Evolutionary conservation across 2,113 vertebrate genomes (phyloP), one percentile per base, ranked within the genome.

Genomic region (Microcebus ravelobensis): DNA sequence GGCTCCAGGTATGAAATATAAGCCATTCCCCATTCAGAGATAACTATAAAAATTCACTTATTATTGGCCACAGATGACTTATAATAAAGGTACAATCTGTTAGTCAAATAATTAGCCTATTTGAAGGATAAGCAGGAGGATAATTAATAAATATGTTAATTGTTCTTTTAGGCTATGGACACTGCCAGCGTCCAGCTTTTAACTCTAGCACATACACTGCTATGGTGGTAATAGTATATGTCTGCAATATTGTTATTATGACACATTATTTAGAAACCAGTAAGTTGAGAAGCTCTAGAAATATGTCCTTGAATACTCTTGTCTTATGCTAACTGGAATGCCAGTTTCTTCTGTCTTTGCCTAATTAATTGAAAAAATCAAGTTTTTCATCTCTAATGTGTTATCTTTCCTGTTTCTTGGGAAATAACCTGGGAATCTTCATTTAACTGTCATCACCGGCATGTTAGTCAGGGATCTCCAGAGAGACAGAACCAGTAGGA

Each of bases 61-160:
- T 39, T 70, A 63, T 31, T 71, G 45, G 63, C 14, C 55, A 84
- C 45, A 82, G 71, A 91, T 42, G 31, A 91, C 45, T 57, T 83
- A 67, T 25, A 79, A 94, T 65, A 36, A 63, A 97, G 23, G 21
- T 48, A 80, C 6, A 71, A 67, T 42, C 15, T 91, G 27, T 42
- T 83, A 55, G 20, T 80, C 76, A 65, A 87, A 61, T 59, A 81
- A 76, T 63, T 73, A 90, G 61, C 25, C 34, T 65, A 25, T 77
- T 68, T 90, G 36, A 95, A 96, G 42, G 23, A n/a, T 55, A 77
- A 83, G 23, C 42, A 77, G 29, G 29, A 76, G 31, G 57, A 90
- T 55, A 42, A 81, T 96, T 63, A 52, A 96, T 93, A 96, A 63
- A 82, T 59, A n/a, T 45, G 11, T 76, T 77, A 57, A 42, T 76